phyloP scores from a whole-genome alignment of 2,797 vertebrate species.

The Spatula clypeata region DNA sequence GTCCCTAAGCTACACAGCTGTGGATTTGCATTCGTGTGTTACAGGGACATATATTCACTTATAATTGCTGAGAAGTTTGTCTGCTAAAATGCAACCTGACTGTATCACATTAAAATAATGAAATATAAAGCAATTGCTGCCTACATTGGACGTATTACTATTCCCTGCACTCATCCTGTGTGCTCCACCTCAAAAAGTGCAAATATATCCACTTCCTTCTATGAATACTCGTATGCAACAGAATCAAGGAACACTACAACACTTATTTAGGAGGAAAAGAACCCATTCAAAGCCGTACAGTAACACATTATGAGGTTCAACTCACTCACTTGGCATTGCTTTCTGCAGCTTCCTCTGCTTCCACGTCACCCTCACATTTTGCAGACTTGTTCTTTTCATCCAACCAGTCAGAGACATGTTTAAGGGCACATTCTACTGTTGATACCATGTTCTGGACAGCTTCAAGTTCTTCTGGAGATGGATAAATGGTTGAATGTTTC shows the following conservation, averaged over 20 bases:
- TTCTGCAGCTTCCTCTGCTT: constrained; percentile 84
- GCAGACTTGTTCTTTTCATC: constrained; percentile 87
- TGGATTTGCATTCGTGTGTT: not conserved
- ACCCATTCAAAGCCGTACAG: constrained; percentile 1
- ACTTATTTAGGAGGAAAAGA: not conserved
- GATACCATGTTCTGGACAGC: constrained; percentile 98
- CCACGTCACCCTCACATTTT: constrained; percentile 79
- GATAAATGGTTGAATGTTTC: constrained; percentile 98
- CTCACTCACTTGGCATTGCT: constrained; percentile 89
- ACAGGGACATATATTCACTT: not conserved
- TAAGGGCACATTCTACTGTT: constrained; percentile 96
- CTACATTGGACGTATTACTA: constrained; percentile 1
- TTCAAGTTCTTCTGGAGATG: constrained; percentile 96
- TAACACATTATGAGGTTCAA: not conserved
- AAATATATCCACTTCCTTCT: constrained; percentile 23
- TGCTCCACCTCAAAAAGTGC: constrained; percentile 25
- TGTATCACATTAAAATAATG: not conserved
- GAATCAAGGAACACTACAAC: not conserved
- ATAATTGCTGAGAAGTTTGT: not conserved
- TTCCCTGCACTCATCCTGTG: not conserved
- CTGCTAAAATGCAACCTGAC: not conserved
- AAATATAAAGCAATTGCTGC: not conserved
- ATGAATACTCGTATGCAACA: not conserved
- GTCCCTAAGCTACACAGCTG: not conserved
- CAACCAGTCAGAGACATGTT: constrained; percentile 98